Base-by-base conservation (phyloP, 2,797 vertebrate genomes). In the Melanotaenia parkinsoni region DNA sequence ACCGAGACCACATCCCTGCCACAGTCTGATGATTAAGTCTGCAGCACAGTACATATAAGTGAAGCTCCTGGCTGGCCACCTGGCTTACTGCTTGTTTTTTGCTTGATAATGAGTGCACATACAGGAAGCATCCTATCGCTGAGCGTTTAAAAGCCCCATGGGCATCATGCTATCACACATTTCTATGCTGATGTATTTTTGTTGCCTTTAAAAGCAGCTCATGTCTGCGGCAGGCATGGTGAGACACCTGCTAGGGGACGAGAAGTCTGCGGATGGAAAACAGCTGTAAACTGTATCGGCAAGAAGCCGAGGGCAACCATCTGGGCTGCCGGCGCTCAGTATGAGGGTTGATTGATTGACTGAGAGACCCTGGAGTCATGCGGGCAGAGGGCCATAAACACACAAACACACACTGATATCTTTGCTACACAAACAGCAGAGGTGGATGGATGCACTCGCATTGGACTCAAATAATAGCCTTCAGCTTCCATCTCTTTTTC, bases 261-360 rank as follows among this genome's bases (percentile, higher is more conserved):
- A 71, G 68, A 64, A 64, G 73, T 66, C 57, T 59, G 40, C 18
- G 12, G 79, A 85, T 80, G 66, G 86, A 87, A 82, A 92, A 86
- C 88, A 83, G 83, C 89, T 89, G 89, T 88, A 89, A 85, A 89
- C 71, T 81, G 77, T 83, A 88, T 87, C 32, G 76, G 89, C 79
- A 65, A 67, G 83, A 70, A 84, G 81, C 80, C 67, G 33, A 82
- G 82, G 85, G 84, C 80, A 70, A 81, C 70, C 81, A 77, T 70
- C 70, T 78, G 81, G 64, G 66, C 70, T 50, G 45, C 76, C 57
- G 68, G 57, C 76, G 76, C 79, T 72, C 77, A 76, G 83, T 81
- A 67, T 71, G 72, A 85, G 79, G 63, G 56, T 30, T 81, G 88
- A 91, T 88, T 88, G 86, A 91, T 89, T 86, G 87, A 88, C 74